phyloP scores from a whole-genome alignment of 1,140 invertebrate genomes.

The Atta texana region DNA sequence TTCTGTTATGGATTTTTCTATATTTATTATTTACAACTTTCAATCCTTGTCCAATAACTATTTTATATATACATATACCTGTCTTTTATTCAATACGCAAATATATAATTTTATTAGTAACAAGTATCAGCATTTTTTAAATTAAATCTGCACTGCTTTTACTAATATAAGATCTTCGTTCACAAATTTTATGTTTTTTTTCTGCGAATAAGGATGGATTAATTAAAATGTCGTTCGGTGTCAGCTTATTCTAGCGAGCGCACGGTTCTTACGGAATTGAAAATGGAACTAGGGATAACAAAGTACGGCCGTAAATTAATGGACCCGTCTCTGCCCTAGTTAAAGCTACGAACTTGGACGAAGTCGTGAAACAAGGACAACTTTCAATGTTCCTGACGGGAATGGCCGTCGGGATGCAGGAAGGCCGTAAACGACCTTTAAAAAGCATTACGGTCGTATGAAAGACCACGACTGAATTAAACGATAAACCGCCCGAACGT shows the following conservation, averaged over 20 bases:
- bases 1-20: neutral
- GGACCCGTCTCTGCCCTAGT: constrained; percentile 76
- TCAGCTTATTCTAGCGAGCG: neutral
- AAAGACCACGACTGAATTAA: constrained; percentile 44
- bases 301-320: constrained; percentile 81
- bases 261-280: constrained; percentile 36
- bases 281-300: constrained; percentile 82
- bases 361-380: constrained; percentile 73
- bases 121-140: neutral
- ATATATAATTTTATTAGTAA: neutral
- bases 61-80: neutral
- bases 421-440: constrained; percentile 66
- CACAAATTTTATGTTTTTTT: neutral
- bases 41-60: constrained; percentile 8
- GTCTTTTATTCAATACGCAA: neutral
- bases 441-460: constrained; percentile 63
- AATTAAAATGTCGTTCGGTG: constrained; percentile 40
- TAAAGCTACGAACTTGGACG: constrained; percentile 77
- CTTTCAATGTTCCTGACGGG: constrained; percentile 68
- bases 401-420: constrained; percentile 67
- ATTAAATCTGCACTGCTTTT: neutral
- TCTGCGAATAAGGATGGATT: neutral
- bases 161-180: neutral
- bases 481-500: constrained; percentile 9
- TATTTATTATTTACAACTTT: constrained; percentile 38